Base-by-base conservation (phyloP, 2,797 vertebrate species). In the Sorex maritimensis region DNA sequence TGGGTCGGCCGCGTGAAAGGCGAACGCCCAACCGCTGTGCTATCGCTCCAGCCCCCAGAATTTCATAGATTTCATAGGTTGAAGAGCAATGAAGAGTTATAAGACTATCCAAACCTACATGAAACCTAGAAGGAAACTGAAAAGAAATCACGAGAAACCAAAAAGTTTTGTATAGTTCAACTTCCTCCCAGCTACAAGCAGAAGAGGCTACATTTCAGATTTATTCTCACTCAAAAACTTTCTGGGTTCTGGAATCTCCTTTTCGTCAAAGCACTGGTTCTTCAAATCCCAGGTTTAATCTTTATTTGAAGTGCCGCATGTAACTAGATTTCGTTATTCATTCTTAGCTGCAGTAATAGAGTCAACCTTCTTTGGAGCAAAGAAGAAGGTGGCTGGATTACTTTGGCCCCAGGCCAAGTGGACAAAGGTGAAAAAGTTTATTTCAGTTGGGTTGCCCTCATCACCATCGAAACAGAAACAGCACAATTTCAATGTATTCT, bases 381-480 rank as follows among this genome's bases (percentile, higher is more conserved):
- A 34, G 9, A 44, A 61, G 58, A 15, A 15, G 10, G 38, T 6
- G n/a, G 5, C 2, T 7, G 26, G 24, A 15, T 7, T 58, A 14
- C 19, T 73, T 21, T 15, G 69, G n/a, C 23, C 72, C 38, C 55
- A 14, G 13, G 67, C 21, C 17, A 30, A 38, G 17, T 61, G 23
- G 4, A 23, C 19, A 46, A 2, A 46, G 14, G 21, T 58, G 21
- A 2, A 38, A 89, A 90, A 30, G 58, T 72, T 49, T 14, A 17
- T 80, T 80, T n/a, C 71, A 41, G 21, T 73, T 28, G 2, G 19
- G 58, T 61, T 19, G 58, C 19, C 30, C 41, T 19, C 28, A 44
- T 77, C 74, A 80, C 30, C 74, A 81, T 93, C 38, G 15, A 88
- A 67, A 80, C 68, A 74, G 86, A 84, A 58, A 44, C 17, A 69